Percentiles rank a stretch among this genome's conserved stretches.
phyloP scores from a whole-genome alignment of 2,797 vertebrate species.

The Pelodytes ibericus region DNA sequence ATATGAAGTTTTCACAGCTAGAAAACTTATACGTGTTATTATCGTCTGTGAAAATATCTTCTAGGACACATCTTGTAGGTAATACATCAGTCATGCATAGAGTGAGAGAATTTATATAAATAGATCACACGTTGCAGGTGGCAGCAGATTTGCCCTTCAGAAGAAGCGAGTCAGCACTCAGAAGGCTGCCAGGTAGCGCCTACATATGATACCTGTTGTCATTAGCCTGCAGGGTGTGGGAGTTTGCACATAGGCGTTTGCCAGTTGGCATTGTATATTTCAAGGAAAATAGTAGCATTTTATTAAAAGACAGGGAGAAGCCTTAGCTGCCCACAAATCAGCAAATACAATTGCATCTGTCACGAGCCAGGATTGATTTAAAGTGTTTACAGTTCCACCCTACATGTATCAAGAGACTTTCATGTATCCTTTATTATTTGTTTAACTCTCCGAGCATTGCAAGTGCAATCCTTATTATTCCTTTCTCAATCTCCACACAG shows the following conservation, averaged over 20 bases:
- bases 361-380: conserved; percentile 33
- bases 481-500: neutral
- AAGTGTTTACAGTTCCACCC: conserved; percentile 35
- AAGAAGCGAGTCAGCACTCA: conserved; percentile 47
- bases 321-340: conserved; percentile 36
- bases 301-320: conserved; percentile 41
- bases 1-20: no score
- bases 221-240: conserved; percentile 55
- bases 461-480: neutral
- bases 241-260: conserved; percentile 51
- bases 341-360: conserved; percentile 41
- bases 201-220: conserved; percentile 56
- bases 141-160: conserved; percentile 49
- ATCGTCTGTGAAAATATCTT: conserved; percentile 8
- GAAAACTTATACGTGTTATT: neutral
- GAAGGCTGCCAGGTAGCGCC: conserved; percentile 52
- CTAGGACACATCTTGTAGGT: conserved; percentile 9
- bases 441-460: conserved; percentile 12
- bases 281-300: conserved; percentile 47
- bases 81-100: conserved; percentile 13
- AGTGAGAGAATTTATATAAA: conserved; percentile 45
- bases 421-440: conserved; percentile 4
- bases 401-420: conserved; percentile 20
- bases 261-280: conserved; percentile 44
- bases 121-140: conserved; percentile 43